These are phyloP conservation scores for Agelaius tricolor DNA, from an alignment of 2,113 vertebrate species.

Conservation along the genomic window DNA sequence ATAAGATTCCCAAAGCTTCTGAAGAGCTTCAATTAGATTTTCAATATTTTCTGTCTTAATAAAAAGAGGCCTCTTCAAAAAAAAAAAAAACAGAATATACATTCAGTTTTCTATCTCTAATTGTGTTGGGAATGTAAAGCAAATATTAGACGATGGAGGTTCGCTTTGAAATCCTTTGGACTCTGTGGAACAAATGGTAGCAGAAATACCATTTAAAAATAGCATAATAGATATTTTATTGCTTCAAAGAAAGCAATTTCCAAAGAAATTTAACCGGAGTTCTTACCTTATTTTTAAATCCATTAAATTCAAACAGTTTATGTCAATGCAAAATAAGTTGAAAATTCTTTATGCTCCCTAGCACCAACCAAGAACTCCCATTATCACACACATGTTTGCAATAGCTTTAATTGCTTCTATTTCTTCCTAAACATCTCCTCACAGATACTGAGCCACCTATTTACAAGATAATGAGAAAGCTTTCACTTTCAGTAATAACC, in stretches of 20 bases:
- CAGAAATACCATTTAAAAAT: neutral
- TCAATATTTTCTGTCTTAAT: neutral
- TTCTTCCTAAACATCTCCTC: conserved; percentile 16
- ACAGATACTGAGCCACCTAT: neutral
- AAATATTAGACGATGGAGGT: neutral
- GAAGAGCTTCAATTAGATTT: neutral
- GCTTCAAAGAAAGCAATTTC: neutral
- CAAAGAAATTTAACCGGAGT: neutral
- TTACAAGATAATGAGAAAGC: neutral
- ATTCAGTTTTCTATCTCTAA: neutral
- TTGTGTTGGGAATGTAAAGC: neutral
- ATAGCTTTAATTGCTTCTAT: conserved; percentile 15
- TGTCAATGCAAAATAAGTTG: neutral
- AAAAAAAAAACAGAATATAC: neutral
- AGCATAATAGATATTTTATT: neutral
- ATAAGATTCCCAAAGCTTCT: neutral
- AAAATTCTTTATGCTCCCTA: neutral
- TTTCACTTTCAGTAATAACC: neutral
- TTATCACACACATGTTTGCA: neutral
- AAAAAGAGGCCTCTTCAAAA: neutral
- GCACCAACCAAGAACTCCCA: neutral
- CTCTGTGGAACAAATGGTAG: neutral
- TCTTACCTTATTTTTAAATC: conserved; percentile 16
- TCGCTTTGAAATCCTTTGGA: neutral
- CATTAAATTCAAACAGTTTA: neutral